phyloP scores from a whole-genome alignment of 2,888 invertebrate species.

The Drosophila aldrichi region DNA sequence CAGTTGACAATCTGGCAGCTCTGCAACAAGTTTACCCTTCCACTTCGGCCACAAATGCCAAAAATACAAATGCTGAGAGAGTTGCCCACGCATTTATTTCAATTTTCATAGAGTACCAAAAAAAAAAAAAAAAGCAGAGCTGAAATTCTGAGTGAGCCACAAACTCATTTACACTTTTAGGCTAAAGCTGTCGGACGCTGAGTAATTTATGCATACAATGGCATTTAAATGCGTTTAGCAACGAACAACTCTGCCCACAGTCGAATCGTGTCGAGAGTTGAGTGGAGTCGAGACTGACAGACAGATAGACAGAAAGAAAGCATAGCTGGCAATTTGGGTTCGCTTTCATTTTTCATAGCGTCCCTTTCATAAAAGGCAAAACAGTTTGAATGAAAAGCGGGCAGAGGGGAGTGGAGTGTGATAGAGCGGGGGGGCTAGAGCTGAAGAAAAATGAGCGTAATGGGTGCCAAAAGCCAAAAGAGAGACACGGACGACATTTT shows the following conservation, averaged over 20 bases:
- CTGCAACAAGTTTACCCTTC: constrained; percentile 28
- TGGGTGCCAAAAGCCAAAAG: constrained; percentile 73
- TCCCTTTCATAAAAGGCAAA: constrained; percentile 36
- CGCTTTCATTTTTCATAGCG: constrained; percentile 70
- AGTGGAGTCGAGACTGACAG: constrained; percentile 7
- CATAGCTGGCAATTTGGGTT: constrained; percentile 51
- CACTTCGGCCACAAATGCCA: not conserved
- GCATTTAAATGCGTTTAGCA: constrained; percentile 64
- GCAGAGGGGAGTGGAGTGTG: too few relatives aligned
- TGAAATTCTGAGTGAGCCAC: constrained; percentile 15
- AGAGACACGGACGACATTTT: constrained; percentile 59
- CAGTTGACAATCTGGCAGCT: constrained; percentile 20
- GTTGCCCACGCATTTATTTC: constrained; percentile 49
- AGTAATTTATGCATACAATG: constrained; percentile 71
- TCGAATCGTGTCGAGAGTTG: constrained; percentile 2
- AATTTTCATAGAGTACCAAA: constrained; percentile 36
- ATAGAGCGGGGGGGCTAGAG: not conserved
- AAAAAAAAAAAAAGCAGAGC: constrained; percentile 26
- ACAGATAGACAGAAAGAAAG: constrained; percentile 25
- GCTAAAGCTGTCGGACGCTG: constrained; percentile 51
- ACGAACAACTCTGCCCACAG: constrained; percentile 12
- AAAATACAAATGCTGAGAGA: constrained; percentile 6
- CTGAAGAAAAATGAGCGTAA: constrained; percentile 52
- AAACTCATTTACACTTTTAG: constrained; percentile 66
- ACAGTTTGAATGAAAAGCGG: not conserved